Evolutionary conservation across 2,888 invertebrate species (phyloP).

Genomic region (Dasysyrphus albostriatus): DNA sequence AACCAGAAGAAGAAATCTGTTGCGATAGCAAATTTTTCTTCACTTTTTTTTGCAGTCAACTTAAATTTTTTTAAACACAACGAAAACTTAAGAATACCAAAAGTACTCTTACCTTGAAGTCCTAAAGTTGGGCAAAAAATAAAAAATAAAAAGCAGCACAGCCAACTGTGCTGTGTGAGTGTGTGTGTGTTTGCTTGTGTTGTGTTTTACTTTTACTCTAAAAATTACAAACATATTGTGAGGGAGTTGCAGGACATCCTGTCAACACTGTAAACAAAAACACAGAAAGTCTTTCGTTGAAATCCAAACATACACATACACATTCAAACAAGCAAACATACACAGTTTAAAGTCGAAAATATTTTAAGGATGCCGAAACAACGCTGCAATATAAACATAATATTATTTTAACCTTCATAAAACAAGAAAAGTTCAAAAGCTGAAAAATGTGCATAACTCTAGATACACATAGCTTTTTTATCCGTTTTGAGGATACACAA

Average conservation of each 20-base stretch:
- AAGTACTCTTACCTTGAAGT: neutral
- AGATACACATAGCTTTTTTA: no score
- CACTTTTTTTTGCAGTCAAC: constrained; percentile 2
- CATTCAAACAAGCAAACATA: neutral
- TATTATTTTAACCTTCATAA: constrained; percentile 55
- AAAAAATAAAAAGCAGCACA: neutral
- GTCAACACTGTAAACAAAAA: constrained; percentile 29
- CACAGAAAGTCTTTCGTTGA: constrained; percentile 5
- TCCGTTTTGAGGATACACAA: neutral
- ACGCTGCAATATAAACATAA: constrained; percentile 36
- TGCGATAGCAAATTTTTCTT: constrained; percentile 17
- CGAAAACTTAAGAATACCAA: constrained; percentile 30
- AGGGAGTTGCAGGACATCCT: constrained; percentile 47
- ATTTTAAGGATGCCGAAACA: constrained; percentile 28
- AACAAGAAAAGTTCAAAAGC: constrained; percentile 29
- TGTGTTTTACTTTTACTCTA: constrained; percentile 3
- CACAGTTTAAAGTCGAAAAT: neutral
- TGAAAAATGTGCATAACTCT: neutral
- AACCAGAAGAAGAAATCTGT: constrained; percentile 23
- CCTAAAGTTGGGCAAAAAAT: neutral
- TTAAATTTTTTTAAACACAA: constrained; percentile 30
- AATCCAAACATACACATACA: constrained; percentile 1
- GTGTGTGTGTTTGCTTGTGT: no score
- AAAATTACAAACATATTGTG: constrained; percentile 29
- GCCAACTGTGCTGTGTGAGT: neutral